Percentiles rank a stretch among this genome's conserved stretches.
These are phyloP conservation scores for Ceratotherium simum DNA, from an alignment of 2,113 vertebrate species.

Conservation along the genomic window DNA sequence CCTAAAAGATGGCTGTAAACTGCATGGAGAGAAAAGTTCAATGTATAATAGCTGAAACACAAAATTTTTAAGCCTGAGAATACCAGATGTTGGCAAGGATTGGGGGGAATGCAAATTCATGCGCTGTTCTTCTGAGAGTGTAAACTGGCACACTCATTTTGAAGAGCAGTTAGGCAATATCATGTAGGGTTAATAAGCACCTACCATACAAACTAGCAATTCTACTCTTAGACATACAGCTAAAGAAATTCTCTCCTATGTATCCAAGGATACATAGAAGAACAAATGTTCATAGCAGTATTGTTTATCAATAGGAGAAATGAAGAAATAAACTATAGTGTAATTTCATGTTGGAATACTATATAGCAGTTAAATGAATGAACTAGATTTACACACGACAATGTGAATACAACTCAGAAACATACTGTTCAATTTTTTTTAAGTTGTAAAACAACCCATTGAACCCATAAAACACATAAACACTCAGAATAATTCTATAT, in stretches of 20 bases:
- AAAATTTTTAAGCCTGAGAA: not conserved
- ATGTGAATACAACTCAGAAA: slow-evolving; percentile 24
- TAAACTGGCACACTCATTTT: not conserved
- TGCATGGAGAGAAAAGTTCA: not conserved
- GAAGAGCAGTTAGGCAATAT: not conserved
- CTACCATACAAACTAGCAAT: not conserved
- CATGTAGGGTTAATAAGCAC: not conserved
- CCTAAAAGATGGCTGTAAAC: not conserved
- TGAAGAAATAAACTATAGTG: not conserved
- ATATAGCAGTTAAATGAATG: not conserved
- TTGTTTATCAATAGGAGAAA: not conserved
- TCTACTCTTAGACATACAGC: not conserved
- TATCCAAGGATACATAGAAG: not conserved
- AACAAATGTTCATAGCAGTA: not conserved
- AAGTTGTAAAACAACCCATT: not conserved
- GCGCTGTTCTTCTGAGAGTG: not conserved
- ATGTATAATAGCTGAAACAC: not conserved
- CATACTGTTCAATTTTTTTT: not conserved
- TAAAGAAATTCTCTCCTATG: not conserved
- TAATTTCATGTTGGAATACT: not conserved
- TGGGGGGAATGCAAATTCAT: not conserved
- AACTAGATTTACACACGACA: not conserved
- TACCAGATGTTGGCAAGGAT: not conserved
- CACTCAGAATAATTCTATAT: not conserved
- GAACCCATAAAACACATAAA: not conserved